Conservation (phyloP, 2,888 invertebrate species). For the Agrochola litura region DNA sequence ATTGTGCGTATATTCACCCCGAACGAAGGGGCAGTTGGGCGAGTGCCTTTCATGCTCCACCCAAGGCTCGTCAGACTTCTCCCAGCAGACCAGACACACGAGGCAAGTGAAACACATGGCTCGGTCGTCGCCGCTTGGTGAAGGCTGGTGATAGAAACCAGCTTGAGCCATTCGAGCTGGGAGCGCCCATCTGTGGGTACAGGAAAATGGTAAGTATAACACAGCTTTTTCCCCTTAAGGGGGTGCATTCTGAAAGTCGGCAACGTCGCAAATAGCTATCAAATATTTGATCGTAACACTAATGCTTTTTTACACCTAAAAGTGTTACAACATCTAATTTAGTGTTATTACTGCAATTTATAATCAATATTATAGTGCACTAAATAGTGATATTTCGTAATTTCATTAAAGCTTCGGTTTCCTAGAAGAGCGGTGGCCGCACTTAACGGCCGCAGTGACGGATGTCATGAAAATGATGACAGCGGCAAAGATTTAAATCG, state of each 20-base stretch:
- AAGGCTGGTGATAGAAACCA: slow-evolving; percentile 98
- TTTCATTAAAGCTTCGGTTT: too few relatives aligned
- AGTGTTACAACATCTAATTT: background rate
- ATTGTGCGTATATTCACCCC: slow-evolving; percentile 98
- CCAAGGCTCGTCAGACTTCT: slow-evolving; percentile 99
- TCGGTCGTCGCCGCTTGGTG: slow-evolving; percentile 96
- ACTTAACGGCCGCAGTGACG: too few relatives aligned
- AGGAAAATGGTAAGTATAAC: background rate
- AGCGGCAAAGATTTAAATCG: too few relatives aligned
- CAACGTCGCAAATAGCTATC: background rate
- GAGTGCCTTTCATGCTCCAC: slow-evolving; percentile 99
- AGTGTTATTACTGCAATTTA: background rate
- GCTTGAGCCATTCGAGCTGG: slow-evolving; percentile 99
- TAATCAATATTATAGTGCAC: background rate
- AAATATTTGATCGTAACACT: background rate
- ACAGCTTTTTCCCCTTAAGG: background rate
- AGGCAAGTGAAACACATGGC: slow-evolving; percentile 99
- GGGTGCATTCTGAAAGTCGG: background rate
- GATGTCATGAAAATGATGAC: too few relatives aligned
- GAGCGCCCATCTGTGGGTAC: slow-evolving; percentile 94
- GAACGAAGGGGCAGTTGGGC: slow-evolving; percentile 97
- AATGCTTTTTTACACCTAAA: too few relatives aligned
- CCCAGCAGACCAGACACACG: slow-evolving; percentile 99
- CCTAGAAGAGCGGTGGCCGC: too few relatives aligned
- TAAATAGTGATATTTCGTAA: too few relatives aligned